phyloP scores from a whole-genome alignment of 2,888 invertebrate species.

The Caenorhabditis afra region DNA sequence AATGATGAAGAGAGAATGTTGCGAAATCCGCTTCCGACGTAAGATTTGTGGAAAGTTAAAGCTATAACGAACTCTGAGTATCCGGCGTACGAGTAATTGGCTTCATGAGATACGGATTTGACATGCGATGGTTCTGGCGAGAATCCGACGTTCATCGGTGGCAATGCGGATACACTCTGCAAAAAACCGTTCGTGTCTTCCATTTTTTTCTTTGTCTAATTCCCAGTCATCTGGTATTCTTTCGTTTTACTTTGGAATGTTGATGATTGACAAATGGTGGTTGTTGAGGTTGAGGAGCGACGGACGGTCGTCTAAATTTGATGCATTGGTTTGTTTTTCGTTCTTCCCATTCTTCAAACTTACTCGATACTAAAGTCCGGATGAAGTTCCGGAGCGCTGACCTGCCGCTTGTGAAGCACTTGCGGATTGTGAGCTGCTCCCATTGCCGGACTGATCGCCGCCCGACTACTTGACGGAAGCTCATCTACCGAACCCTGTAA shows the following conservation, averaged over 20 bases:
- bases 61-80: slow-evolving; percentile 53
- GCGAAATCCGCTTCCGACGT: too few relatives aligned
- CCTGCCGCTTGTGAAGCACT: slow-evolving; percentile 47
- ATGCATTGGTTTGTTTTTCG: slow-evolving; percentile 6
- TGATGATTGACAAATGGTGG: slow-evolving; percentile 48
- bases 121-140: slow-evolving; percentile 50
- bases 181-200: neutral
- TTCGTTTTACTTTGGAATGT: slow-evolving; percentile 54
- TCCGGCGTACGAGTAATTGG: slow-evolving; percentile 49
- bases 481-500: slow-evolving; percentile 57
- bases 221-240: neutral
- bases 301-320: slow-evolving; percentile 29
- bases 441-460: slow-evolving; percentile 52
- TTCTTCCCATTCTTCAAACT: slow-evolving; percentile 1
- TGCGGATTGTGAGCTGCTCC: slow-evolving; percentile 35
- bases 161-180: slow-evolving; percentile 59
- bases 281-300: slow-evolving; percentile 18
- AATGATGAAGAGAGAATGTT: too few relatives aligned
- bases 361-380: slow-evolving; percentile 52
- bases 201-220: too few relatives aligned
- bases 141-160: slow-evolving; percentile 49
- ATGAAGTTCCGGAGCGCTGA: slow-evolving; percentile 61
- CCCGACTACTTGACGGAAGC: slow-evolving; percentile 55
- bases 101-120: slow-evolving; percentile 62
- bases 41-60: too few relatives aligned